Evolutionary conservation across 2,888 invertebrate genomes (phyloP).

Genomic region (Polydrusus tereticollis): DNA sequence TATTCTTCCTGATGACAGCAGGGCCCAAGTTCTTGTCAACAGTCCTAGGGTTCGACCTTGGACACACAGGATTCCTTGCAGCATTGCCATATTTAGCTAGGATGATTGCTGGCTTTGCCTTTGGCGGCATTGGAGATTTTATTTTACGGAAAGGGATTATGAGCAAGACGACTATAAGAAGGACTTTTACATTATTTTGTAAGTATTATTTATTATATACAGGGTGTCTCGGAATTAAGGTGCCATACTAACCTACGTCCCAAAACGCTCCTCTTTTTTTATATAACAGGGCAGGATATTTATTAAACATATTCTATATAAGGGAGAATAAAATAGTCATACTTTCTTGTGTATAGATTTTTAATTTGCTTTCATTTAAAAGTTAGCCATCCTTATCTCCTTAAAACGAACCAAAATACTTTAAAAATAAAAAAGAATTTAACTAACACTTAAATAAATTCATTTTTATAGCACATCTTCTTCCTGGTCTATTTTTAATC

Average conservation of each 20-base stretch:
- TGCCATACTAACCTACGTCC: too few relatives aligned
- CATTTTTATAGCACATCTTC: conserved; percentile 63
- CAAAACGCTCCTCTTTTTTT: too few relatives aligned
- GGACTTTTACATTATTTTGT: conserved; percentile 77
- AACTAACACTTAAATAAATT: neutral
- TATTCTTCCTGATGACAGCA: conserved; percentile 82
- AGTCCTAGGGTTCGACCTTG: conserved; percentile 78
- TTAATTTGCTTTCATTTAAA: too few relatives aligned
- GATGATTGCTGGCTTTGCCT: conserved; percentile 76
- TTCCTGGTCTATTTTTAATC: conserved; percentile 69
- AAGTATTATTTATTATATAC: conserved; percentile 55
- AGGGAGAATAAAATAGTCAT: too few relatives aligned
- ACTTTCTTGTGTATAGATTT: too few relatives aligned
- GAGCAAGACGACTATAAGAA: conserved; percentile 73
- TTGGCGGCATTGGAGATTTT: conserved; percentile 78
- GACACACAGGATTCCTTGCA: conserved; percentile 78
- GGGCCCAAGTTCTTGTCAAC: conserved; percentile 83
- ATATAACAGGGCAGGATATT: too few relatives aligned
- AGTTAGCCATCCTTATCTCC: too few relatives aligned
- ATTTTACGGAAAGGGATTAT: conserved; percentile 69
- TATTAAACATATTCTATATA: too few relatives aligned
- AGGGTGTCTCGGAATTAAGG: too few relatives aligned
- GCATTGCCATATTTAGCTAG: conserved; percentile 80
- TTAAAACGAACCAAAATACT: neutral
- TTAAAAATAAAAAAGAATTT: neutral